Percentiles rank a stretch among this genome's conserved stretches.
phyloP scores from a whole-genome alignment of 2,113 vertebrate genomes.

The Rhinogobius similis region DNA sequence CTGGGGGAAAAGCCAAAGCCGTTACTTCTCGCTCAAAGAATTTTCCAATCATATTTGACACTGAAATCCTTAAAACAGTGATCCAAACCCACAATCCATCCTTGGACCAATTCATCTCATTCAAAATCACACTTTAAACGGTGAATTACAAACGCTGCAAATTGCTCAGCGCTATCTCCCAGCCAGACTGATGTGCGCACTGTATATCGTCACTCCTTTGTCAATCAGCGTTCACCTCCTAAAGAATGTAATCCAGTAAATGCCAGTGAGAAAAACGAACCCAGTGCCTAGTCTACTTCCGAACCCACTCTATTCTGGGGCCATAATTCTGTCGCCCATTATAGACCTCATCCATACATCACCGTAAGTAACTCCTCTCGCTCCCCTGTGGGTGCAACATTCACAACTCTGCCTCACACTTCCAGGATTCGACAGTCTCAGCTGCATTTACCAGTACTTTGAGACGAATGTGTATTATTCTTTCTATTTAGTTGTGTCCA shows the following conservation, averaged over 20 bases:
- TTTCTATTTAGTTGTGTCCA: constrained; percentile 9
- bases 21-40: not conserved
- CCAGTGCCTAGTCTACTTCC: not conserved
- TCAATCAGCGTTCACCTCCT: constrained; percentile 16
- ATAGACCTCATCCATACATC: constrained; percentile 20
- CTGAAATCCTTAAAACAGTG: too few species aligned
- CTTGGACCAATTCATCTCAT: too few species aligned
- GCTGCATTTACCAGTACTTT: not conserved
- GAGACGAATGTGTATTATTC: not conserved
- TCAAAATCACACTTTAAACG: too few species aligned
- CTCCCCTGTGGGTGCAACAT: constrained; percentile 22
- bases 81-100: too few species aligned
- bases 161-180: not conserved
- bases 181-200: not conserved
- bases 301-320: constrained; percentile 11
- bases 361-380: constrained; percentile 17
- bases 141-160: not conserved
- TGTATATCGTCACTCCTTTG: constrained; percentile 1
- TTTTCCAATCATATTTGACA: not conserved
- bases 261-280: not conserved
- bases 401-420: constrained; percentile 39
- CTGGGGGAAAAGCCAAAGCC: not conserved
- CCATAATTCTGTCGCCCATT: constrained; percentile 23
- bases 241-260: not conserved
- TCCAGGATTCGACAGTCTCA: constrained; percentile 27